These are phyloP conservation scores for Dryas iulia DNA, from an alignment of 1,140 invertebrate species.

Conservation along the genomic window DNA sequence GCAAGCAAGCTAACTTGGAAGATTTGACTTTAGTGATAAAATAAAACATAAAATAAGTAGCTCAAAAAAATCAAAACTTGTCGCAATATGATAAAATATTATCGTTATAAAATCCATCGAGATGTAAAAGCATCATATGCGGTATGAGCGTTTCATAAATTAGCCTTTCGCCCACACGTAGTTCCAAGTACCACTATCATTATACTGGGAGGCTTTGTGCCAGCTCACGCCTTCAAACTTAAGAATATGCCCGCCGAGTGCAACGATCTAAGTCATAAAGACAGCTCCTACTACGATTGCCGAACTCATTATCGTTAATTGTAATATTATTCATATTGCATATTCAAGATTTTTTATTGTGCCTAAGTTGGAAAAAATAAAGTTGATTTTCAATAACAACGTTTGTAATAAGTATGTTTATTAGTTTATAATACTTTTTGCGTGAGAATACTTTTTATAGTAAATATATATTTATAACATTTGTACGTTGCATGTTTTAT, in stretches of 20 bases:
- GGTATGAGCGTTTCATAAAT: slow-evolving; percentile 29
- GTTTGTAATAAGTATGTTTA: background rate
- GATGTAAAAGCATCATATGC: slow-evolving; percentile 29
- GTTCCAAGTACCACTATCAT: slow-evolving; percentile 25
- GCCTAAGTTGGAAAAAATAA: background rate
- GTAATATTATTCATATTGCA: background rate
- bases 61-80: background rate
- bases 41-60: background rate
- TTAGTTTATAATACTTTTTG: background rate
- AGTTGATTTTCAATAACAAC: background rate
- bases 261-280: slow-evolving; percentile 27
- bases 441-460: background rate
- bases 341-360: background rate
- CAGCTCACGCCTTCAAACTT: slow-evolving; percentile 34
- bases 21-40: background rate
- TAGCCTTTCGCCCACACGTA: slow-evolving; percentile 31
- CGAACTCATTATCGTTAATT: background rate
- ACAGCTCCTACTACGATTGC: slow-evolving; percentile 5
- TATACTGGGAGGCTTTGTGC: slow-evolving; percentile 30
- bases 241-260: slow-evolving; percentile 16
- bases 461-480: background rate
- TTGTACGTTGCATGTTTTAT: background rate
- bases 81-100: slow-evolving; percentile 5
- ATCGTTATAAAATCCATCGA: slow-evolving; percentile 12
- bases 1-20: too few relatives aligned